Base-by-base conservation (phyloP, 2,888 invertebrate species). In the Arctia plantaginis region DNA sequence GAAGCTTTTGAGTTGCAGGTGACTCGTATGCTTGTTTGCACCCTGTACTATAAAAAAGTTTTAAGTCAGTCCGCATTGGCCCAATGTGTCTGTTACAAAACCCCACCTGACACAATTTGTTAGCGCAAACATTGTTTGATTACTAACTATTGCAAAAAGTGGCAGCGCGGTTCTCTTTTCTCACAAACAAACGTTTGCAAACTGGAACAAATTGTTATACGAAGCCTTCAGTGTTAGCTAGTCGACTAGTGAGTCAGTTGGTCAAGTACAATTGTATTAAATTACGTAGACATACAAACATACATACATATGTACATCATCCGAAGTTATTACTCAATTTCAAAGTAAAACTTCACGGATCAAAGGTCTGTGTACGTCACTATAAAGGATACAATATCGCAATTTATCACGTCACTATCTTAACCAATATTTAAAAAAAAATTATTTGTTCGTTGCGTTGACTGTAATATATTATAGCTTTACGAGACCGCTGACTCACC, bases 201-300 rank as follows among this genome's bases (percentile, higher is more conserved):
- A 74, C 51, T 55, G 18, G 69, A 59, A 64, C 47, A 71, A 27
- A 35, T 62, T 62, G 62, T 62, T 62, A 30, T 27, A 62, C 30
- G 62, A 59, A 59, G 59, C 27, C 62, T 62, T 62, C 30, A 30
- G 18, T 18, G 7, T 7, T 30, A 30, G 30, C 62, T 62, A 30
- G 30, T 30, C 62, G 15, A 62, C 62, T 62, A 30, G 30, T 62
- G 62, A 64, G 71, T 35, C 65, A 71, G 15, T 71, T 35, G 71
- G 71, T 71, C 71, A 71, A 71, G 71, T 47, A 71, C 71, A 66
- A 39, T 66, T 12, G 23, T 23, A 35, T 66, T 70, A 23, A 62
- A 64, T 44, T 30, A 64, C 30, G 10, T 33, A n/a, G 27, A 65
- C 47, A 47, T 8, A 44, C 47, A 47, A 18, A 44, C 51, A 27